Percentiles rank a stretch among this genome's conserved stretches.
Evolutionary conservation across 2,797 vertebrate species (phyloP).

Genomic region (Notoglanidium macrostoma): DNA sequence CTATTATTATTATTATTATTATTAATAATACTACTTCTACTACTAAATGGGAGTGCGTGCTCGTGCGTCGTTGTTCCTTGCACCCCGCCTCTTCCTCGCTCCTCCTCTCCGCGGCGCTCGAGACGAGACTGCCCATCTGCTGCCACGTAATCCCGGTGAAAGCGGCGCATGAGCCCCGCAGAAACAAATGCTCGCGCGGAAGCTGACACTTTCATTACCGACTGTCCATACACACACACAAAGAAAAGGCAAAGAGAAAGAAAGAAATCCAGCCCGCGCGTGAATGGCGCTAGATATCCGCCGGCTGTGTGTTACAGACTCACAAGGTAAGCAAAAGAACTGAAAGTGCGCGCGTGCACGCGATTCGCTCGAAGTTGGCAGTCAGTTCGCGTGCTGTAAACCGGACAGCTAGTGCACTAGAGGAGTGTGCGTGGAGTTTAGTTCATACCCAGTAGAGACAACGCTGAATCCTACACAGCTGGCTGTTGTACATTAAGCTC

Average conservation of each 20-base stretch:
- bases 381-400: neutral
- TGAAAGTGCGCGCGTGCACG: conserved; percentile 24
- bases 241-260: neutral
- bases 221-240: neutral
- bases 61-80: neutral
- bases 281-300: neutral
- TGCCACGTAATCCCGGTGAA: conserved; percentile 35
- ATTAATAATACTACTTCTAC: no score
- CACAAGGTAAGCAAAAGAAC: neutral
- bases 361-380: conserved; percentile 18
- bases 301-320: neutral
- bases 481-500: neutral
- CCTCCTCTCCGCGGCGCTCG: conserved; percentile 16
- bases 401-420: neutral
- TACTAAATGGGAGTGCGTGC: neutral
- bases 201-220: neutral
- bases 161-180: conserved; percentile 4
- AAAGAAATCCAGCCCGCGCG: neutral
- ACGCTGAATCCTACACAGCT: neutral
- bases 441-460: neutral
- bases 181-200: neutral
- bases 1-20: no score
- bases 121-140: neutral
- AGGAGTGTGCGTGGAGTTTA: neutral
- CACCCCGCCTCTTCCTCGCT: neutral